Percentiles rank a stretch among this genome's conserved stretches.
phyloP scores from a whole-genome alignment of 92 coral and sea anemone genomes.

The Muricea muricata region DNA sequence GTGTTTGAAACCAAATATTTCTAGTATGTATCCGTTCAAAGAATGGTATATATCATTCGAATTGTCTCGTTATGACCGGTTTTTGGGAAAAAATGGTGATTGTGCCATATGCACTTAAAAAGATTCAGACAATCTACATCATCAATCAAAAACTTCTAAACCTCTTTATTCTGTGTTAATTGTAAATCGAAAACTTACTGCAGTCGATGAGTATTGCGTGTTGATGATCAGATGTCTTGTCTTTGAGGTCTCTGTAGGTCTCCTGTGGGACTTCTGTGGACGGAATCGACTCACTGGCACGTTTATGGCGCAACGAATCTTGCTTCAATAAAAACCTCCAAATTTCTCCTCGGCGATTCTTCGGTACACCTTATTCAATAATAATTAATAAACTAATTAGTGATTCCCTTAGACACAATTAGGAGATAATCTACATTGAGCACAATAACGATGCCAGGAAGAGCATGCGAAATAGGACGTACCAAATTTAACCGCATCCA shows the following conservation, averaged over 20 bases:
- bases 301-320: constrained; percentile 61
- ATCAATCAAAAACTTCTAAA: too few relatives aligned
- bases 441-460: neutral
- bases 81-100: too few relatives aligned
- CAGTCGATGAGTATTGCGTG: constrained; percentile 95
- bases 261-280: constrained; percentile 60
- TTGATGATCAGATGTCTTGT: constrained; percentile 79
- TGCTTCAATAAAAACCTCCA: constrained; percentile 94
- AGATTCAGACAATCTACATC: too few relatives aligned
- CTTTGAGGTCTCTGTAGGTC: constrained; percentile 74
- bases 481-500: constrained; percentile 89
- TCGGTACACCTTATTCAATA: constrained; percentile 78
- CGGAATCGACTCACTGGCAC: constrained; percentile 28
- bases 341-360: constrained; percentile 85
- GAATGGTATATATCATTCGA: too few relatives aligned
- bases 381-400: too few relatives aligned
- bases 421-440: neutral
- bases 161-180: too few relatives aligned
- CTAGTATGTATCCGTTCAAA: too few relatives aligned
- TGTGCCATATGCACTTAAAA: too few relatives aligned
- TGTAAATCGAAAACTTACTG: constrained; percentile 61
- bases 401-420: too few relatives aligned
- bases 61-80: too few relatives aligned
- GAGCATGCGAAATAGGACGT: neutral
- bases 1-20: too few relatives aligned